A percentile compares a stretch with the other conserved stretches of the same genome.
Conservation (phyloP, 2,797 vertebrate genomes). For the Muscicapa comitata region DNA sequence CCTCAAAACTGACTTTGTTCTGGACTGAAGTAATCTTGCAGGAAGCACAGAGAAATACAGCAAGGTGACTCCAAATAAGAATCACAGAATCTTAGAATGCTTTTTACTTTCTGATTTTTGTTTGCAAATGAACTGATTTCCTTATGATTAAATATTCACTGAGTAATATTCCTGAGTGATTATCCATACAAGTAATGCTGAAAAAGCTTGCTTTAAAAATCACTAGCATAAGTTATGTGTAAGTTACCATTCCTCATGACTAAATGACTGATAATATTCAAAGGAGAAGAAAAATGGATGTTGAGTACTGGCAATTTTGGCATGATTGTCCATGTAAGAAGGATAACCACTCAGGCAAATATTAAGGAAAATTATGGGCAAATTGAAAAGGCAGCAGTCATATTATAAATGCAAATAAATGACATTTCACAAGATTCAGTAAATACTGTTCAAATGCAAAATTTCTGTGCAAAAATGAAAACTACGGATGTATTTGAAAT, state of each 20-base stretch:
- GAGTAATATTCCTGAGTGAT: neutral
- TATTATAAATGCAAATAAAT: neutral
- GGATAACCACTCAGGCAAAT: neutral
- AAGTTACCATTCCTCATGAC: neutral
- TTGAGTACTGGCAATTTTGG: neutral
- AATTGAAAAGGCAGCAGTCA: neutral
- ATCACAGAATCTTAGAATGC: neutral
- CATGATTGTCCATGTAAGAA: neutral
- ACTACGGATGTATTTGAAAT: neutral
- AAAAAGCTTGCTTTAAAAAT: neutral
- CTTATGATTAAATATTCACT: neutral
- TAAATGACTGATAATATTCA: neutral
- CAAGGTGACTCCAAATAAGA: neutral
- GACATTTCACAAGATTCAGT: neutral
- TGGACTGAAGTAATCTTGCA: neutral
- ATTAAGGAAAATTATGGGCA: neutral
- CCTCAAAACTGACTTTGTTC: neutral
- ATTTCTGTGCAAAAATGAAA: neutral
- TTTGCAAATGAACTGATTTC: neutral
- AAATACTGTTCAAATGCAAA: neutral
- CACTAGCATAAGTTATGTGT: neutral
- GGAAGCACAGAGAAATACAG: neutral
- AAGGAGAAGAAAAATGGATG: neutral
- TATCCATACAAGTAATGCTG: neutral
- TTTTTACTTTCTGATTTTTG: neutral